phyloP scores from a whole-genome alignment of 2,113 vertebrate genomes.

The Garra rufa region DNA sequence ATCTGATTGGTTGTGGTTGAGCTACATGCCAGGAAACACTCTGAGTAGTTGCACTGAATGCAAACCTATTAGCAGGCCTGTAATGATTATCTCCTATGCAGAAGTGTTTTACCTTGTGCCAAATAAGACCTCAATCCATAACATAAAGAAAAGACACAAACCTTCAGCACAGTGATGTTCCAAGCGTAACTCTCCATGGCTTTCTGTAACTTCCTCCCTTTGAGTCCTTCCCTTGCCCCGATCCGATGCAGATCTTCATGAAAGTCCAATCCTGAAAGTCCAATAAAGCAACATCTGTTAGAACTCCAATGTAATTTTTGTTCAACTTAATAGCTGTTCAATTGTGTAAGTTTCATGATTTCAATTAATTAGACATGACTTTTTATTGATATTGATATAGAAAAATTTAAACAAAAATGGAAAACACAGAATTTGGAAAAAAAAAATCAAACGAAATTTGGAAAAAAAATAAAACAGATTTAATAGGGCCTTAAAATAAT shows the following conservation, averaged over 20 bases:
- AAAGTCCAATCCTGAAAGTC: slow-evolving; percentile 83
- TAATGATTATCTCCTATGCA: background rate
- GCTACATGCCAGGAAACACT: background rate
- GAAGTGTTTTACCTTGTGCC: background rate
- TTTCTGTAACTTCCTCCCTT: slow-evolving; percentile 89
- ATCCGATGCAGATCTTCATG: slow-evolving; percentile 89
- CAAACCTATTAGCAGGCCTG: background rate
- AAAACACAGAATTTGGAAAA: too few relatives aligned
- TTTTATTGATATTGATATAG: too few relatives aligned
- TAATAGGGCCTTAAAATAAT: too few relatives aligned
- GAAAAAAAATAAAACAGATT: too few relatives aligned
- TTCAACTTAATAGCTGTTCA: too few relatives aligned
- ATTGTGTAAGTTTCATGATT: too few relatives aligned
- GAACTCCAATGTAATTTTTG: too few relatives aligned
- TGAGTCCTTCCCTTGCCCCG: slow-evolving; percentile 87
- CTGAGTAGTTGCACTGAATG: background rate
- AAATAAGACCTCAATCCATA: background rate
- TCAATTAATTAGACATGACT: too few relatives aligned
- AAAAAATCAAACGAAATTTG: too few relatives aligned
- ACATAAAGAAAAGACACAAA: background rate
- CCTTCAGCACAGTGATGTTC: slow-evolving; percentile 87
- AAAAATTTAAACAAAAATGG: too few relatives aligned
- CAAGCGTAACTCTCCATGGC: slow-evolving; percentile 93
- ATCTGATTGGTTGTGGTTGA: slow-evolving; percentile 3
- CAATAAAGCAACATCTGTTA: background rate